These are phyloP conservation scores for Ruditapes philippinarum DNA, from an alignment of 1,140 invertebrate genomes.

Conservation along the genomic window DNA sequence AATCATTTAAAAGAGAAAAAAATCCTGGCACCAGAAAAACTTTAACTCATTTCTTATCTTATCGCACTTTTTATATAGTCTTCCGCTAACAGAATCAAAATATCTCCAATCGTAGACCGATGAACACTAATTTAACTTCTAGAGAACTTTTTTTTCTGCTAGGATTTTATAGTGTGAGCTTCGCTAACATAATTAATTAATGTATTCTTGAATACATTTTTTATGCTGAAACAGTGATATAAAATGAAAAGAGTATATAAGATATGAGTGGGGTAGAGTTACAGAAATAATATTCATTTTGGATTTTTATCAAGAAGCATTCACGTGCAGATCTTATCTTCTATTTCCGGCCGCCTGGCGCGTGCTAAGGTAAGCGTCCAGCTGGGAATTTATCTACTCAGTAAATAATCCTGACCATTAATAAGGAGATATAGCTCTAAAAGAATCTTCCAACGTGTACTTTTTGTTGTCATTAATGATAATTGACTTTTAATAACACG, in stretches of 20 bases:
- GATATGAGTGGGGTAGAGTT: neutral
- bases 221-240: neutral
- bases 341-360: conserved; percentile 33
- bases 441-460: no score
- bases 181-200: neutral
- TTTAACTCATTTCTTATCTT: neutral
- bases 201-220: no score
- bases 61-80: conserved; percentile 21
- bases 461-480: no score
- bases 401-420: neutral
- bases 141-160: neutral
- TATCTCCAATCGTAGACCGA: neutral
- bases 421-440: neutral
- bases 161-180: neutral
- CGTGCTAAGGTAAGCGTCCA: conserved; percentile 15
- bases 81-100: conserved; percentile 19
- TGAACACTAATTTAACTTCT: neutral
- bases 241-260: neutral
- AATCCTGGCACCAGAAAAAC: conserved; percentile 14
- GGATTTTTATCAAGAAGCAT: neutral
- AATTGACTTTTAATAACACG: no score
- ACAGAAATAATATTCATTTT: conserved; percentile 2
- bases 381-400: conserved; percentile 4
- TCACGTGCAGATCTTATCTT: conserved; percentile 21
- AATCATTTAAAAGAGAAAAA: no score